phyloP scores from a whole-genome alignment of 2,113 vertebrate species.

The Dicentrarchus labrax region DNA sequence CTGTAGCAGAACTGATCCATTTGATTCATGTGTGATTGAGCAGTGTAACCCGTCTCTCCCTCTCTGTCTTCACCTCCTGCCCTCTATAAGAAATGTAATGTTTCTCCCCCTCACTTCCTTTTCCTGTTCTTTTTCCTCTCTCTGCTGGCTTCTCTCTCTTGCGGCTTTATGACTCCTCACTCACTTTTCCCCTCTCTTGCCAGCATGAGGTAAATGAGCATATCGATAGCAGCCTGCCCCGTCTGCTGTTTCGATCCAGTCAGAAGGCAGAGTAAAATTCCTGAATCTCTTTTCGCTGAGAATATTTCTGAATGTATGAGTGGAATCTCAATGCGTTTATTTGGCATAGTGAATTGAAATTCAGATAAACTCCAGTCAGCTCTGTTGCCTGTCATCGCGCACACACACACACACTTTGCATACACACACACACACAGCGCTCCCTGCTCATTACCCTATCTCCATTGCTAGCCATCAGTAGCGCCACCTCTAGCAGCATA shows the following conservation, averaged over 20 bases:
- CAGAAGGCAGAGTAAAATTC: conserved; percentile 29
- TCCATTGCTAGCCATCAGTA: conserved; percentile 68
- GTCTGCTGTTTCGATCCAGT: conserved; percentile 43
- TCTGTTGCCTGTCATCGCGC: conserved; percentile 14
- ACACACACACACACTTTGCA: conserved; percentile 12
- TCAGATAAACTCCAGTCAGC: conserved; percentile 56
- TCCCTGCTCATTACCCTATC: conserved; percentile 64
- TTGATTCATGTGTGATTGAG: conserved; percentile 59
- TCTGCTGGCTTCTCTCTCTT: conserved; percentile 8
- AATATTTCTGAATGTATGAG: conserved; percentile 65
- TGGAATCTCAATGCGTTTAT: conserved; percentile 64
- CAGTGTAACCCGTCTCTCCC: conserved; percentile 33
- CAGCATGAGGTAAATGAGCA: conserved; percentile 54
- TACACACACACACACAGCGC: conserved; percentile 30
- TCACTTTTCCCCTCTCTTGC: conserved; percentile 34
- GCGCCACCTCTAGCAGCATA: conserved; percentile 58
- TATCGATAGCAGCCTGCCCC: conserved; percentile 47
- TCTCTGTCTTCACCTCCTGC: conserved; percentile 42
- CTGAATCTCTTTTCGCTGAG: conserved; percentile 27
- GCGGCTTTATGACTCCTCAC: conserved; percentile 22
- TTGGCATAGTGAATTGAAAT: conserved; percentile 57
- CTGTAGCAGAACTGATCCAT: conserved; percentile 56
- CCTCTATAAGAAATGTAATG: conserved; percentile 33
- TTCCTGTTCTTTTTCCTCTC: not conserved
- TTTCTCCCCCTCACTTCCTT: conserved; percentile 26